Percentiles rank a stretch among this genome's conserved stretches.
Evolutionary conservation across 2,888 invertebrate genomes (phyloP).

Genomic region (Adineta ricciae): DNA sequence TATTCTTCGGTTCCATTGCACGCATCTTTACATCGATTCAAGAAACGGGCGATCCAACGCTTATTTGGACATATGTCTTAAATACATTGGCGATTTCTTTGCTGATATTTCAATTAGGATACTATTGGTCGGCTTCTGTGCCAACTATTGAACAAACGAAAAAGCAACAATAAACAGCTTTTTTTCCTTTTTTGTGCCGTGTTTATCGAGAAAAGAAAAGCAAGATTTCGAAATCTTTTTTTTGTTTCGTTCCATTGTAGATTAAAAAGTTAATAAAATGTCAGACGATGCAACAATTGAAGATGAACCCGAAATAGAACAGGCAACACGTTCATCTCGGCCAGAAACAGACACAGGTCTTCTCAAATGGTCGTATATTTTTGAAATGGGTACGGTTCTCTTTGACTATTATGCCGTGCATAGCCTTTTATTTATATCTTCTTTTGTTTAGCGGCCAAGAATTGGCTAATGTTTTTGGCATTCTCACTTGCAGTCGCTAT

Average conservation of each 20-base stretch:
- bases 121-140: conserved; percentile 46
- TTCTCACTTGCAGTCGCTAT: not conserved
- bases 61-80: conserved; percentile 67
- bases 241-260: not conserved
- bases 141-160: not conserved
- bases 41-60: conserved; percentile 81
- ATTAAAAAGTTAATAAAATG: not conserved
- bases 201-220: not conserved
- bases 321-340: not conserved
- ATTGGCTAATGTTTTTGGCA: not conserved
- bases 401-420: no score
- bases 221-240: not conserved
- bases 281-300: not conserved
- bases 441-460: not conserved
- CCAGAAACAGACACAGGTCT: not conserved
- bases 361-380: not conserved
- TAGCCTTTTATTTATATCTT: not conserved
- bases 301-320: not conserved
- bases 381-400: not conserved
- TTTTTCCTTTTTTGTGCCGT: not conserved
- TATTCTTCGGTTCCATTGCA: conserved; percentile 77
- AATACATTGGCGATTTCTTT: conserved; percentile 64
- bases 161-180: not conserved
- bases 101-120: conserved; percentile 66
- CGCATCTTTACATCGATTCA: conserved; percentile 93